phyloP scores from a whole-genome alignment of 2,888 invertebrate species.

The Pachymerium ferrugineum region DNA sequence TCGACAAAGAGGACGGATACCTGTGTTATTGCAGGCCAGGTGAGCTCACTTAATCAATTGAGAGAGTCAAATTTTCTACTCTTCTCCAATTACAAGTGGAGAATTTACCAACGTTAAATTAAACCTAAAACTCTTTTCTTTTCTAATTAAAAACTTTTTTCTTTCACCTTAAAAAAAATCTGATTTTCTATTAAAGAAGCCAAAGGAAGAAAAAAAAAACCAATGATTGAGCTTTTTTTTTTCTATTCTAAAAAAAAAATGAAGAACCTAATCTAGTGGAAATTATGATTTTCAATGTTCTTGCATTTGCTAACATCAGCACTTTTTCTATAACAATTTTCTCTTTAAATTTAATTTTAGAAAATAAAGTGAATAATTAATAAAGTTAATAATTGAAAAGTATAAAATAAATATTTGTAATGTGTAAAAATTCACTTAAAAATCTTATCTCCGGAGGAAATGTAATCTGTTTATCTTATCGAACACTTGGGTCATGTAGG shows the following conservation, averaged over 20 bases:
- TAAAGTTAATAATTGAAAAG: too few relatives aligned
- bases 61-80: neutral
- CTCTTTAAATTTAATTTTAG: neutral
- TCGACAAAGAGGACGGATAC: constrained; percentile 42
- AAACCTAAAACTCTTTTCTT: too few relatives aligned
- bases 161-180: too few relatives aligned
- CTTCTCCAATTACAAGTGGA: constrained; percentile 1
- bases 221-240: neutral
- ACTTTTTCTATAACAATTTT: neutral
- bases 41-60: constrained; percentile 37
- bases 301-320: neutral
- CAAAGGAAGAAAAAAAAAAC: neutral
- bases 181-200: too few relatives aligned
- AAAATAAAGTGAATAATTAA: too few relatives aligned
- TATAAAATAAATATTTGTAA: too few relatives aligned
- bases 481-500: neutral
- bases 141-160: too few relatives aligned
- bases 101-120: too few relatives aligned
- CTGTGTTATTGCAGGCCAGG: constrained; percentile 45
- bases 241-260: neutral
- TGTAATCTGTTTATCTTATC: neutral
- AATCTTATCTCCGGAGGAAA: constrained; percentile 23
- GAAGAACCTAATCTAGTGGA: constrained; percentile 15
- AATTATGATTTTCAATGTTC: neutral
- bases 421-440: too few relatives aligned